phyloP scores from a whole-genome alignment of 2,797 vertebrate genomes.

The Emydoidea blandingii region DNA sequence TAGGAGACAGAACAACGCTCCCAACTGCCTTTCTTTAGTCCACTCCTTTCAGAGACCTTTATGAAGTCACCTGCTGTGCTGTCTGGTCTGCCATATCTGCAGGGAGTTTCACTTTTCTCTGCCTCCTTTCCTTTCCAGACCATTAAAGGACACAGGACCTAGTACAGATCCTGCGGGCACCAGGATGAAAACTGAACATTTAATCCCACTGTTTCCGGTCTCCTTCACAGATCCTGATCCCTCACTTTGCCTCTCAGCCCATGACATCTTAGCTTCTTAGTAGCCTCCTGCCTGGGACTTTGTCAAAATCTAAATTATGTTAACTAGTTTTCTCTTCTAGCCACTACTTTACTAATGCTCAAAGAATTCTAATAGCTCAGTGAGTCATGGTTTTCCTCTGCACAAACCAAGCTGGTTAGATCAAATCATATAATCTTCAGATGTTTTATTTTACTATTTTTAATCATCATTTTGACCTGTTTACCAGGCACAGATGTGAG shows the following conservation, averaged over 20 bases:
- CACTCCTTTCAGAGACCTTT: slow-evolving; percentile 10
- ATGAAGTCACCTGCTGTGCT: too few species aligned
- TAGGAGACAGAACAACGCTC: neutral
- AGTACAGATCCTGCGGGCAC: too few species aligned
- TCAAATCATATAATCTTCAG: neutral
- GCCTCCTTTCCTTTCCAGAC: neutral
- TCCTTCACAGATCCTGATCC: neutral
- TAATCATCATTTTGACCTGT: neutral
- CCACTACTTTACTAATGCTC: neutral
- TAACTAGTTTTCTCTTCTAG: neutral
- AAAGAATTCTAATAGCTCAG: neutral
- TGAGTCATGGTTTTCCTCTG: neutral
- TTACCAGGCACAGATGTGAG: neutral
- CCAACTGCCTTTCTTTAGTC: neutral
- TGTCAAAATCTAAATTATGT: neutral
- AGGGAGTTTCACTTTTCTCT: neutral
- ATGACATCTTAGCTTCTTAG: neutral
- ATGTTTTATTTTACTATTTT: too few species aligned
- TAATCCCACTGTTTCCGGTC: neutral
- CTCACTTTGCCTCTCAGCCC: neutral
- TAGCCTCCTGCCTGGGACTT: neutral
- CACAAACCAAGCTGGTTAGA: neutral
- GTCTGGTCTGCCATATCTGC: neutral
- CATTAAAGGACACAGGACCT: neutral
- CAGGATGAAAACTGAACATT: neutral